Percentiles rank a stretch among this genome's conserved stretches.
Evolutionary conservation across 2,888 invertebrate genomes (phyloP).

Genomic region (Lobophora halterata): DNA sequence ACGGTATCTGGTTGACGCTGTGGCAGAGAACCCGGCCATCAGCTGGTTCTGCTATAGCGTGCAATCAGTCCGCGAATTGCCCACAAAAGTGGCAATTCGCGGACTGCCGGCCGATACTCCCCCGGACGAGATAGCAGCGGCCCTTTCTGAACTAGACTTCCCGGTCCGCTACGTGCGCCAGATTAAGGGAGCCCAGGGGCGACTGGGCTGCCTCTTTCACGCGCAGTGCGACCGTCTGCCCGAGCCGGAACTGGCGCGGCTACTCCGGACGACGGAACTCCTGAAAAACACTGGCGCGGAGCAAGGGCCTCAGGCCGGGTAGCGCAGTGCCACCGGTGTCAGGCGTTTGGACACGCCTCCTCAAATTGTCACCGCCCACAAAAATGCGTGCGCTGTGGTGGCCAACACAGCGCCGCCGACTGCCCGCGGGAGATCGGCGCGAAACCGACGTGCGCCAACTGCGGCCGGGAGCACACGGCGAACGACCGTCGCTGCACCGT

Average conservation of each 20-base stretch:
- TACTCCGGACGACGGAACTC: neutral
- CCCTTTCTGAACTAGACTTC: conserved; percentile 1
- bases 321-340: conserved; percentile 7
- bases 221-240: conserved; percentile 2
- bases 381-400: conserved; percentile 25
- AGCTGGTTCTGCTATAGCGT: conserved; percentile 28
- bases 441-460: too few relatives aligned
- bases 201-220: conserved; percentile 4
- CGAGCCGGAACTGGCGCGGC: neutral
- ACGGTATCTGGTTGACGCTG: conserved; percentile 17
- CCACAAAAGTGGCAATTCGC: conserved; percentile 22
- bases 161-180: neutral
- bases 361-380: neutral
- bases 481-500: too few relatives aligned
- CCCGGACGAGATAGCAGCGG: conserved; percentile 6
- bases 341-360: too few relatives aligned
- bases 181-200: neutral
- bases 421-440: too few relatives aligned
- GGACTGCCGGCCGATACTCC: conserved; percentile 26
- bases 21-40: conserved; percentile 8
- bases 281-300: conserved; percentile 4
- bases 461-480: too few relatives aligned
- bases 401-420: neutral
- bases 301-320: conserved; percentile 1
- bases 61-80: conserved; percentile 17